Evolutionary conservation across 2,888 invertebrate species (phyloP).

Genomic region (Polietes domitor): DNA sequence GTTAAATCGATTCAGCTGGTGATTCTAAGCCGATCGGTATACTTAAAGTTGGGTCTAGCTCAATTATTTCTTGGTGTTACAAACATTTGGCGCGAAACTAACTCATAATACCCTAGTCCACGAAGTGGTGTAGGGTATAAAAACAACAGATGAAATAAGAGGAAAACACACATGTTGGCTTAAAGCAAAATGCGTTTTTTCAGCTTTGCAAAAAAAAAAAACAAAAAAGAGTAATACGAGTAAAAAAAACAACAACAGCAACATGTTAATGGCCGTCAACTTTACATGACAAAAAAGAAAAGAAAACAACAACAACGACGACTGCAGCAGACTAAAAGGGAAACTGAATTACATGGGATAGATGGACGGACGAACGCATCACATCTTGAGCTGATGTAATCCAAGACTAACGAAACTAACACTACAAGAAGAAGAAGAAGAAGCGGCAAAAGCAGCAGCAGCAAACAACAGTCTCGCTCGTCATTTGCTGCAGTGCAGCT

Average conservation of each 20-base stretch:
- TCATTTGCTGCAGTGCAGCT: slow-evolving; percentile 23
- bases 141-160: slow-evolving; percentile 1
- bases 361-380: background rate
- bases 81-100: too few species aligned
- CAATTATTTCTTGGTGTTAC: too few species aligned
- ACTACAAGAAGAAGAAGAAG: slow-evolving; percentile 42
- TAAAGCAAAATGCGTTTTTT: slow-evolving; percentile 35
- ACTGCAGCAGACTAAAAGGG: slow-evolving; percentile 54
- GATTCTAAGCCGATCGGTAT: too few species aligned
- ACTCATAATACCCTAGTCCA: too few species aligned
- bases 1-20: too few species aligned
- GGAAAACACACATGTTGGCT: slow-evolving; percentile 62
- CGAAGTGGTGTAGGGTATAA: too few species aligned
- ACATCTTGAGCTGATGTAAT: slow-evolving; percentile 68
- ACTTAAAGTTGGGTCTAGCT: too few species aligned
- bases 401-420: slow-evolving; percentile 62
- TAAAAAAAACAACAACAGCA: slow-evolving; percentile 46
- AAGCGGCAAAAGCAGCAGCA: slow-evolving; percentile 49
- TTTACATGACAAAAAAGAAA: slow-evolving; percentile 46
- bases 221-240: slow-evolving; percentile 7
- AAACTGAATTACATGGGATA: slow-evolving; percentile 63
- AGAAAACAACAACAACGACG: background rate
- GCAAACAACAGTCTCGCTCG: slow-evolving; percentile 38
- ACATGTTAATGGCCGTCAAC: slow-evolving; percentile 61
- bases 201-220: slow-evolving; percentile 1